phyloP scores from a whole-genome alignment of 2,888 invertebrate genomes.

The Apodemia hepburni region DNA sequence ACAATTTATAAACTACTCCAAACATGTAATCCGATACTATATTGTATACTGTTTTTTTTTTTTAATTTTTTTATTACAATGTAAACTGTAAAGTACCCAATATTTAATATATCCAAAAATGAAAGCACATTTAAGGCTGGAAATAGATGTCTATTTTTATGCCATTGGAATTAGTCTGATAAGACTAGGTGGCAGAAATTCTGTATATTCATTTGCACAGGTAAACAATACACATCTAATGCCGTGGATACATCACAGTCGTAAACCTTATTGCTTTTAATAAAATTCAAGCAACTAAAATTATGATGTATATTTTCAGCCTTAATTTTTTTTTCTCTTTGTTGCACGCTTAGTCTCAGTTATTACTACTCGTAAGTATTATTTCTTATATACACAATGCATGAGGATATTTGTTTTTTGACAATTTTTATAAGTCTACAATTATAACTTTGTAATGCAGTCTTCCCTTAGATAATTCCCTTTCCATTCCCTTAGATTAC shows the following conservation, averaged over 20 bases:
- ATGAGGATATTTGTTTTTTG: neutral
- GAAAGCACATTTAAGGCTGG: slow-evolving; percentile 1
- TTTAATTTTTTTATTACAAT: neutral
- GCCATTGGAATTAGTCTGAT: too few species aligned
- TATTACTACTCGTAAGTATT: slow-evolving; percentile 32
- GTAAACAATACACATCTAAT: neutral
- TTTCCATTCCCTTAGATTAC: too few species aligned
- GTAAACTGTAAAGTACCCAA: too few species aligned
- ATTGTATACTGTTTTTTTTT: too few species aligned
- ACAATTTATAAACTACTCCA: too few species aligned
- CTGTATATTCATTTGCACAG: slow-evolving; percentile 2
- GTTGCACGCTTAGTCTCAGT: slow-evolving; percentile 36
- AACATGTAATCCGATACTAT: too few species aligned
- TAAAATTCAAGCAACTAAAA: neutral
- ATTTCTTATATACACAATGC: slow-evolving; percentile 18
- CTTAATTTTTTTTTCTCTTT: slow-evolving; percentile 27
- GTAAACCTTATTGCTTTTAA: neutral
- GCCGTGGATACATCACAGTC: too few species aligned
- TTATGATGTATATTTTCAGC: neutral
- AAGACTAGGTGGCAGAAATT: too few species aligned
- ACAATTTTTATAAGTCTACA: neutral
- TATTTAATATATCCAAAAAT: neutral
- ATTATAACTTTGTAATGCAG: too few species aligned
- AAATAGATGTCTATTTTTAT: too few species aligned
- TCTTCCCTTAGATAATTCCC: neutral